Base-by-base conservation (phyloP, 1,140 invertebrate species). In the Neotoxoptera formosana region DNA sequence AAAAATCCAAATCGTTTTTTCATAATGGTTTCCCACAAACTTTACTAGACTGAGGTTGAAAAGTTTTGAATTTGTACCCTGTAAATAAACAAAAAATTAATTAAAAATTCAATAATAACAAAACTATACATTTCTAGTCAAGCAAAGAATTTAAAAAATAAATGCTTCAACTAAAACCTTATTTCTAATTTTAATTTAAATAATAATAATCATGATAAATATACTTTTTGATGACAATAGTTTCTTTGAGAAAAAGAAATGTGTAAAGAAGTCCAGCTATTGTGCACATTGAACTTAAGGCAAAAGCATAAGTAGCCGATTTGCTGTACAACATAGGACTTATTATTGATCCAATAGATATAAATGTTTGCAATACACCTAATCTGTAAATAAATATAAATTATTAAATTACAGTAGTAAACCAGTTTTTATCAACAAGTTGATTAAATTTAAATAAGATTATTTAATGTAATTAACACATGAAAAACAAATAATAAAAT, bases 171-270 rank as follows among this genome's bases (percentile, higher is more conserved):
- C 30, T n/a, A 17, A 11, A 60, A 30, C 9, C 17, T n/a, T n/a
- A 67, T 67, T n/a, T n/a, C 1, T 67, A 67, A 11, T 67, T n/a
- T n/a, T 67, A 67, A 67, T 67, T 67, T 67, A n/a, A 11, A 67
- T n/a, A 67, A 67, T 87, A 2, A n/a, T 48, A 20, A 21, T 48
- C 1, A 76, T 90, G 76, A 90, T 45, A n/a, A n/a, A n/a, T 47
- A 36, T 91, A 93, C 91, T 25, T 93, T 51, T 84, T 93, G 3
- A 56, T 86, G 30, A 93, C 30, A 83, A 93, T 48, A 0, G 91
- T 93, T 86, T 93, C 91, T 93, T 93, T 93, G 25, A 86, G 91
- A 41, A 93, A 93, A 56, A 93, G 14, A 20, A n/a, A 93, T 30
- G 91, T 56, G 41, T 93, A n/a, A n/a, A n/a, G n/a, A n/a, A n/a